Conservation (phyloP, 2,888 invertebrate genomes). For the Nasonia oneida region DNA sequence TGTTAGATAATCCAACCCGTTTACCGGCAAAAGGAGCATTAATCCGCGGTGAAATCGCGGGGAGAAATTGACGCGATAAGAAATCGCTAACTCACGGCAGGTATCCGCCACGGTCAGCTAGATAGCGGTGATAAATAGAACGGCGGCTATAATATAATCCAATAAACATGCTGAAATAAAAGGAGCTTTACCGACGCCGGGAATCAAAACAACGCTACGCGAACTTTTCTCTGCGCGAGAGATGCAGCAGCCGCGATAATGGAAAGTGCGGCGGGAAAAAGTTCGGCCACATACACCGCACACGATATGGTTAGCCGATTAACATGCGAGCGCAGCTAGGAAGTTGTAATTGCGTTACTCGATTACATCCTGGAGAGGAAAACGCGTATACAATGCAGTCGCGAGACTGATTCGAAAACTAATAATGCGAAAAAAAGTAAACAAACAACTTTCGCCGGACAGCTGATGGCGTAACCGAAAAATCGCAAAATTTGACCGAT, state of each 20-base stretch:
- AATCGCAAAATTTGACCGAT: neutral
- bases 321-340: neutral
- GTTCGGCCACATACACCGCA: neutral
- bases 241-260: neutral
- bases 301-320: neutral
- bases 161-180: neutral
- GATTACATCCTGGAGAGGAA: neutral
- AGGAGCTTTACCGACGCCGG: neutral
- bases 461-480: neutral
- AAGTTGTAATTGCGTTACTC: conserved; percentile 4
- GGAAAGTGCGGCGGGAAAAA: conserved; percentile 2
- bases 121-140: neutral
- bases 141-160: neutral
- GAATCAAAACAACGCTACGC: neutral
- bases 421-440: neutral
- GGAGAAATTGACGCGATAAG: conserved; percentile 5
- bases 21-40: neutral
- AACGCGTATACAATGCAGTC: neutral
- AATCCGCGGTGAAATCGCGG: conserved; percentile 12
- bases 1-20: neutral
- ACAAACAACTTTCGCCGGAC: neutral
- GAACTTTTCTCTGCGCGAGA: neutral
- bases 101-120: neutral
- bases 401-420: neutral
- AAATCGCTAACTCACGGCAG: conserved; percentile 1